Evolutionary conservation across 1,140 invertebrate genomes (phyloP).

Genomic region (Popillia japonica): DNA sequence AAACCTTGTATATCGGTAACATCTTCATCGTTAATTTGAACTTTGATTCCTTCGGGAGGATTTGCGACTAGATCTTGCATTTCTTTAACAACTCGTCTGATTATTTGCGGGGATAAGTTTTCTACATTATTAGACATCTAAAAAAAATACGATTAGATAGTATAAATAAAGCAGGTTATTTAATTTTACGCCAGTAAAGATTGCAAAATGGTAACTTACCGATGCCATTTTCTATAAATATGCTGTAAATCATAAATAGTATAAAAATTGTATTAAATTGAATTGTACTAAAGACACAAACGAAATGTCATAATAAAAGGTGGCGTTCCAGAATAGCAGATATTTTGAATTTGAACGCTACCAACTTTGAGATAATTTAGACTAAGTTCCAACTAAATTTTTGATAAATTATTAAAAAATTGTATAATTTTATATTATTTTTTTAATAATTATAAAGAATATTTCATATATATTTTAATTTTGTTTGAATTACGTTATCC

Average conservation of each 20-base stretch:
- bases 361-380: not conserved
- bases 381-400: too few species aligned
- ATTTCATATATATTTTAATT: too few species aligned
- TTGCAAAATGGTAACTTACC: not conserved
- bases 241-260: constrained; percentile 25
- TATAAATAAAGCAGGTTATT: not conserved
- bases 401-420: too few species aligned
- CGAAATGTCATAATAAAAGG: constrained; percentile 31
- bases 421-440: too few species aligned
- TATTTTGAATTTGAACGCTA: constrained; percentile 22
- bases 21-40: constrained; percentile 88
- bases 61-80: constrained; percentile 77
- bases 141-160: constrained; percentile 44
- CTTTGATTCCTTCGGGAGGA: constrained; percentile 89
- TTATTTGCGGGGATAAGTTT: constrained; percentile 92
- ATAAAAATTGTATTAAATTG: constrained; percentile 36
- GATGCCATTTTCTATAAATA: not conserved
- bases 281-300: constrained; percentile 11
- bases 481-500: too few species aligned
- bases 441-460: too few species aligned
- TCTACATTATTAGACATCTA: constrained; percentile 91
- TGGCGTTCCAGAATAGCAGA: not conserved
- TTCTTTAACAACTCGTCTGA: constrained; percentile 84
- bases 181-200: not conserved
- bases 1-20: constrained; percentile 91